Base-by-base conservation (phyloP, 2,113 vertebrate species). In the Ophiodon elongatus region DNA sequence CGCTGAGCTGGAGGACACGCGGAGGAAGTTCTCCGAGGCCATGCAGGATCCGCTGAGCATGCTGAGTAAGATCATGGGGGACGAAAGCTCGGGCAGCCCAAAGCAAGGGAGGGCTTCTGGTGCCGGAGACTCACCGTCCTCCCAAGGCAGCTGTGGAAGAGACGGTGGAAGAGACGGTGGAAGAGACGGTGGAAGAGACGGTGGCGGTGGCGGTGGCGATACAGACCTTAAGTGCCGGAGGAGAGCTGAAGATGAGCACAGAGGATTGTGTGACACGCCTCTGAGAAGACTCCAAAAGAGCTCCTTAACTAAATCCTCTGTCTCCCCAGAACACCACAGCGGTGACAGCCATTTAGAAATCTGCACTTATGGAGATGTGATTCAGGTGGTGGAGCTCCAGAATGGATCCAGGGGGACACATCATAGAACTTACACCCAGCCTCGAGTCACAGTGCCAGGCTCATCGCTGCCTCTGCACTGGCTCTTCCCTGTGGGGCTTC, bases 51-150 rank as follows among this genome's bases (percentile, higher is more conserved):
- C 95, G 0, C 85, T 96, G 8, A 96, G 92, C 83, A 94, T 96
- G 88, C 93, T 97, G 8, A 97, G 96, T 86, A 96, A 96, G 85
- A 96, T 97, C 10, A 97, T 97, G 86, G 95, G 95, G 0, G 97
- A 97, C 8, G 96, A 97, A 60, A 94, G 91, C 73, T 80, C 91
- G 27, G 68, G 89, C 25, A 64, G 35, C 6, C 59, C 92, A 33
- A 94, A 93, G 77, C 93, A 92, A 52, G 82, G 76, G 56, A 89
- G 0, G 89, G 80, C 23, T 1, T 75, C 63, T 21, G 74, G 37
- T 56, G 63, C 64, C 1, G 88, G 86, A 63, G 92, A 94, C 69
- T 80, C 86, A 3, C 71, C 85, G 0, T 63, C 70, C 39, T 81
- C 60, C 60, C 73, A 81, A 35, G 76, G 96, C 92, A 85, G 85